Evolutionary conservation across 2,888 invertebrate species (phyloP), one percentile per base, ranked within the genome.

Genomic region (Synergus japonicus): DNA sequence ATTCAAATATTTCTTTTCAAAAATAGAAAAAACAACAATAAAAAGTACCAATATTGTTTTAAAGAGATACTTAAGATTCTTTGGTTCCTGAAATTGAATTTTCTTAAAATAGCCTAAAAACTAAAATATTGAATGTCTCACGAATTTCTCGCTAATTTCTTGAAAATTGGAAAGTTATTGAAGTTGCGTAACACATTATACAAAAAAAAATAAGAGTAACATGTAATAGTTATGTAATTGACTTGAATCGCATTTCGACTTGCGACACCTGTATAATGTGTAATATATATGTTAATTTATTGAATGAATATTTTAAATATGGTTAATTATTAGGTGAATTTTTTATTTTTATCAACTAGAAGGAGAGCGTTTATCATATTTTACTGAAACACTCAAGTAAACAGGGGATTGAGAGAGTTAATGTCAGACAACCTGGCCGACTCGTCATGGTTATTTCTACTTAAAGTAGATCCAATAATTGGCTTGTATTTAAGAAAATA

Each of bases 11-110:
- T 18, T 60, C n/a, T 12, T 22, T 43, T 15, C 22, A 4, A 2
- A 44, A 43, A 65, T 76, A 58, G n/a, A 54, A 65, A 65, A 58
- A 44, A 46, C 37, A 78, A 49, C 44, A 41, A 63, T 43, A 54
- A 66, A 46, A 69, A n/a, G 22, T 54, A n/a, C 22, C 18, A 58
- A 78, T 66, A 67, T 76, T 64, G 22, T 5, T 44, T 44, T 46
- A 29, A 76, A n/a, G 4, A 18, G 41, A 8, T 44, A 46, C 44
- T 76, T 60, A 44, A 76, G 22, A 76, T 29, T 22, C 22, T 66
- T 13, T 18, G 9, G 7, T 41, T 66, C 44, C n/a, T 44, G n/a
- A 44, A 37, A 67, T n/a, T 9, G 43, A 18, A n/a, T 67, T 67
- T n/a, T 1, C 2, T 13, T 12, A 22, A 22, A 22, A 22, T 22